Conservation (phyloP, 2,113 vertebrate species). For the Bostrychus sinensis region DNA sequence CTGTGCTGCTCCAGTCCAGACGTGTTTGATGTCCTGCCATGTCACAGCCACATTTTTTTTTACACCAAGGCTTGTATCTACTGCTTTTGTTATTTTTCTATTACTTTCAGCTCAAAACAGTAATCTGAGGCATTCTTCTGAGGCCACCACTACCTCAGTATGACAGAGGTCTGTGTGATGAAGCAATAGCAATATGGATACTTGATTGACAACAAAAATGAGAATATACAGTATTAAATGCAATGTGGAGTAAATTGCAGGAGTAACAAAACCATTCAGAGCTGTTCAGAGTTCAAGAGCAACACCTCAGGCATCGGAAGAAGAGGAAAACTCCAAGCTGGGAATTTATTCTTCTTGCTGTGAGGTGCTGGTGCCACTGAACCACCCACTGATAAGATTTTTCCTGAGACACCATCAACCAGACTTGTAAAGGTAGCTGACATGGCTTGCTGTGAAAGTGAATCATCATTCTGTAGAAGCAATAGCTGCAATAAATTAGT, state of each 20-base stretch:
- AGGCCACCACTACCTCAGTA: neutral
- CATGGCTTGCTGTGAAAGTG: no score
- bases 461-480: no score
- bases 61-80: neutral
- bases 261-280: neutral
- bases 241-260: constrained; percentile 4
- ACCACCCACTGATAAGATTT: constrained; percentile 3
- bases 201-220: neutral
- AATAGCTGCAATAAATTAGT: no score
- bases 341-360: constrained; percentile 6
- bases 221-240: no score
- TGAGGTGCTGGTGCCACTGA: neutral
- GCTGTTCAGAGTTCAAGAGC: neutral
- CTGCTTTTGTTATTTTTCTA: neutral
- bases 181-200: neutral
- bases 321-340: neutral
- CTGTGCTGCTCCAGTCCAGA: constrained; percentile 1
- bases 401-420: no score
- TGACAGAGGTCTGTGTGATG: neutral
- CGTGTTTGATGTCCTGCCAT: constrained; percentile 21
- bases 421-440: neutral
- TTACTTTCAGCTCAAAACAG: neutral
- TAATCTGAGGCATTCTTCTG: neutral
- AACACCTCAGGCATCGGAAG: neutral
- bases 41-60: constrained; percentile 1